phyloP scores from a whole-genome alignment of 2,888 invertebrate species.

The Acheta domesticus region DNA sequence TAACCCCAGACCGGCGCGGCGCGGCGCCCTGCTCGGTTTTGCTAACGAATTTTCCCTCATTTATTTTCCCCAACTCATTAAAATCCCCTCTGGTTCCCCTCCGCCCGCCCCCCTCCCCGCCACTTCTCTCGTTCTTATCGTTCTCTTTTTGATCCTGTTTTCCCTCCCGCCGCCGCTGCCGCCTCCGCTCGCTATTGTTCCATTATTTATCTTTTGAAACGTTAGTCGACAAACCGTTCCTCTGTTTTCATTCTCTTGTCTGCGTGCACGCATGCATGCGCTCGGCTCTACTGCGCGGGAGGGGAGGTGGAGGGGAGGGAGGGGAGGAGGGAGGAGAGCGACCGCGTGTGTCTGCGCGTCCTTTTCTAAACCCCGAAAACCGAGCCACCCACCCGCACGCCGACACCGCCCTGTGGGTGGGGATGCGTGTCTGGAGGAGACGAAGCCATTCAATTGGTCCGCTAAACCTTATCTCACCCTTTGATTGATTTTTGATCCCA shows the following conservation, averaged over 20 bases:
- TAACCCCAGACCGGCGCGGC: background rate
- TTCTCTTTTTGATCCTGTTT: background rate
- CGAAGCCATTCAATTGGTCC: too few species aligned
- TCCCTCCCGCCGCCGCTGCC: background rate
- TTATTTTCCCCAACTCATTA: conserved; percentile 18
- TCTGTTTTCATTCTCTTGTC: conserved; percentile 18
- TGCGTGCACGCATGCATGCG: background rate
- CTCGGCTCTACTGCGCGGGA: background rate
- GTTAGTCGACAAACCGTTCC: conserved; percentile 18
- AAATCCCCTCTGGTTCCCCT: background rate
- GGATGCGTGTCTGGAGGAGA: too few species aligned
- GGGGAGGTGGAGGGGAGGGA: background rate
- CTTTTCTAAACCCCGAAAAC: background rate
- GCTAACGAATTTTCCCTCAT: conserved; percentile 12
- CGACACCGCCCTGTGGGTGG: too few species aligned
- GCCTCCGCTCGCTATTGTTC: background rate
- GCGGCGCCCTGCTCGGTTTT: background rate
- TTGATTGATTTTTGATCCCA: too few species aligned
- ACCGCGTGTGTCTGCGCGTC: background rate
- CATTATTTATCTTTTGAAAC: conserved; percentile 12
- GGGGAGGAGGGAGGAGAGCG: background rate
- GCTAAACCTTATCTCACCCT: too few species aligned
- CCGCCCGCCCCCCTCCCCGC: background rate
- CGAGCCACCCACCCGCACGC: background rate
- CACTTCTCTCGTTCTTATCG: conserved; percentile 4